These are phyloP conservation scores for Psittacula echo DNA, from an alignment of 2,797 vertebrate genomes.

Conservation along the genomic window DNA sequence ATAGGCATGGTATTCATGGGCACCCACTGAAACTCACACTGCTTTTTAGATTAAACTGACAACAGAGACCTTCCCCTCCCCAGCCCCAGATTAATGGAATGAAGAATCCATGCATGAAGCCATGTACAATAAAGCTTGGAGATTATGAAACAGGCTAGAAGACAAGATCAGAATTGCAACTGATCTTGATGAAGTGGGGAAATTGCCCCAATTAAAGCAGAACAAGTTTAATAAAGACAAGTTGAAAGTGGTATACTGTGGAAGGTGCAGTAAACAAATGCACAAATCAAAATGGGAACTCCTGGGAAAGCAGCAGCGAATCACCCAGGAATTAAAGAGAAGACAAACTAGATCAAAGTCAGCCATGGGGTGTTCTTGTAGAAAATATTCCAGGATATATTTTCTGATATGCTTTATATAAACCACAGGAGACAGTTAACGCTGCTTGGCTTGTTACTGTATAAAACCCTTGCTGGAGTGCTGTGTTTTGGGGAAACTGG, in stretches of 20 bases:
- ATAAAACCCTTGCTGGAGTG: background rate
- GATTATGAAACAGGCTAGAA: slow-evolving; percentile 16
- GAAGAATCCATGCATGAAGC: slow-evolving; percentile 44
- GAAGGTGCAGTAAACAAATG: slow-evolving; percentile 9
- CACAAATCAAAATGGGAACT: background rate
- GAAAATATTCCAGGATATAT: background rate
- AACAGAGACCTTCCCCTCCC: background rate
- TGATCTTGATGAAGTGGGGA: slow-evolving; percentile 31
- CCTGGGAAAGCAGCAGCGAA: background rate
- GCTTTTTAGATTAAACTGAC: slow-evolving; percentile 46
- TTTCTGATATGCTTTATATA: background rate
- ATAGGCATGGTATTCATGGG: slow-evolving; percentile 1
- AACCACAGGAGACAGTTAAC: background rate
- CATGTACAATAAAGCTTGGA: background rate
- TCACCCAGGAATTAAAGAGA: background rate
- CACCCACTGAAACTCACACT: slow-evolving; percentile 34
- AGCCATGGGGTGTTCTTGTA: background rate
- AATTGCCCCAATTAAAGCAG: slow-evolving; percentile 33
- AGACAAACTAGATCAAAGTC: background rate
- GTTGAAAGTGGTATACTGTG: background rate
- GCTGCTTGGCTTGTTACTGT: background rate
- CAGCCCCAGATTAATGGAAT: slow-evolving; percentile 24
- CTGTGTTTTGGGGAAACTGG: background rate
- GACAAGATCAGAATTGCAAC: background rate
- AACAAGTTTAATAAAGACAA: background rate